phyloP scores from a whole-genome alignment of 1,140 invertebrate species.

The Varroa destructor region DNA sequence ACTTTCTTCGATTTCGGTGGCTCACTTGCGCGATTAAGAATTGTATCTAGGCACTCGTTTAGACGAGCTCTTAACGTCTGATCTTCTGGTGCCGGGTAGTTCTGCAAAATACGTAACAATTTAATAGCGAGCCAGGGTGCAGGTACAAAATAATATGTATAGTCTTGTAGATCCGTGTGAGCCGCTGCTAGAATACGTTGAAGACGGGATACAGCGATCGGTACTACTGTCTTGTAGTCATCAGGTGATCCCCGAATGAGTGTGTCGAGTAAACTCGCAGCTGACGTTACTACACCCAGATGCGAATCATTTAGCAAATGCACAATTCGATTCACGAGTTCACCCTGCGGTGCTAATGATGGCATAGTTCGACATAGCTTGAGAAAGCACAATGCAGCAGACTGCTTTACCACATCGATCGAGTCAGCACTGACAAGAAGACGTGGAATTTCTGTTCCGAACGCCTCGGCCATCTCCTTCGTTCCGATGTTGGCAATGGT shows the following conservation, averaged over 20 bases:
- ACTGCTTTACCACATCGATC: conserved; percentile 99
- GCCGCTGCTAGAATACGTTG: conserved; percentile 84
- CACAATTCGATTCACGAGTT: conserved; percentile 97
- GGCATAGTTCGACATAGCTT: conserved; percentile 80
- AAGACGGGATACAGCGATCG: conserved; percentile 86
- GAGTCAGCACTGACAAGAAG: conserved; percentile 87
- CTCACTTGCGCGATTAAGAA: conserved; percentile 98
- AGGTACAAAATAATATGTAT: conserved; percentile 99
- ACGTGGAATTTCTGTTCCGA: conserved; percentile 94
- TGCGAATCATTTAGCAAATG: conserved; percentile 98
- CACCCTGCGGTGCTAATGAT: conserved; percentile 84
- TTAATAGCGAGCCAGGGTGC: conserved; percentile 99
- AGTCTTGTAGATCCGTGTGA: conserved; percentile 96
- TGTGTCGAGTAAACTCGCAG: conserved; percentile 92
- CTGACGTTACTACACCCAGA: conserved; percentile 87
- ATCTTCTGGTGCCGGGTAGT: conserved; percentile 76
- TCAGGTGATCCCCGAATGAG: conserved; percentile 96
- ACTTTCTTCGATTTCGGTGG: conserved; percentile 99
- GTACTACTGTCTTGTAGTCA: conserved; percentile 97
- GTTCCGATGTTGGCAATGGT: conserved; percentile 99
- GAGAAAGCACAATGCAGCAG: conserved; percentile 87
- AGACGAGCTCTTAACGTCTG: conserved; percentile 82
- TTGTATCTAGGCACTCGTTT: conserved; percentile 98
- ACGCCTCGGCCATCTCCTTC: conserved; percentile 98
- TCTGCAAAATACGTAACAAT: conserved; percentile 84